These are phyloP conservation scores for Ptychoptera contaminata DNA, from an alignment of 2,888 invertebrate genomes.

Conservation along the genomic window DNA sequence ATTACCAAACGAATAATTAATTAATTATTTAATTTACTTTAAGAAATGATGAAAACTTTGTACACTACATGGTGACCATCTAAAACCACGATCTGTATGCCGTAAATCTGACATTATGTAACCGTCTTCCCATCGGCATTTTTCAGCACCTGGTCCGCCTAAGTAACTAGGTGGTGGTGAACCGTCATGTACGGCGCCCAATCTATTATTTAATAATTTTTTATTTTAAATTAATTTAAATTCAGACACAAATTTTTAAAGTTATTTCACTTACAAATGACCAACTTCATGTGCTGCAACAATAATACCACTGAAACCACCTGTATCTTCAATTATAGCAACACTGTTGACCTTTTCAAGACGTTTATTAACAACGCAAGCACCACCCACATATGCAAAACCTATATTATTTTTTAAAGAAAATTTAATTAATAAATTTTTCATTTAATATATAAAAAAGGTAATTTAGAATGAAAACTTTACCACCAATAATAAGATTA, in stretches of 20 bases:
- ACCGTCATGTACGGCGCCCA: slow-evolving; percentile 92
- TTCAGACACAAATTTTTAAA: background rate
- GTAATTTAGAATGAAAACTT: too few relatives aligned
- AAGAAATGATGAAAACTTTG: slow-evolving; percentile 90
- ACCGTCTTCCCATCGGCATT: slow-evolving; percentile 91
- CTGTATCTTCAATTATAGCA: slow-evolving; percentile 91
- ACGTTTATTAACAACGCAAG: slow-evolving; percentile 88
- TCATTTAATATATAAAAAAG: too few relatives aligned
- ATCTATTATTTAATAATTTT: slow-evolving; percentile 33
- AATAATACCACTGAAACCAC: slow-evolving; percentile 91
- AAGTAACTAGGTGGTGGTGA: slow-evolving; percentile 88
- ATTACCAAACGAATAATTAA: background rate
- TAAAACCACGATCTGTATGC: slow-evolving; percentile 87
- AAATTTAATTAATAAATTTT: too few relatives aligned
- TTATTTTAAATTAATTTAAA: background rate
- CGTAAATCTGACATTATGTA: slow-evolving; percentile 91
- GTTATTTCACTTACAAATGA: slow-evolving; percentile 63
- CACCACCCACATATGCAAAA: slow-evolving; percentile 91
- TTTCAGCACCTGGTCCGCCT: slow-evolving; percentile 86
- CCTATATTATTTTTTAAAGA: slow-evolving; percentile 46
- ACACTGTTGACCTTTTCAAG: slow-evolving; percentile 92
- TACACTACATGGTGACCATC: slow-evolving; percentile 86
- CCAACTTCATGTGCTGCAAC: slow-evolving; percentile 95
- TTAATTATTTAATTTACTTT: slow-evolving; percentile 42
- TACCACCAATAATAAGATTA: too few relatives aligned